Evolutionary conservation across 2,888 invertebrate species (phyloP).

Genomic region (Ichneumoninae sp.): DNA sequence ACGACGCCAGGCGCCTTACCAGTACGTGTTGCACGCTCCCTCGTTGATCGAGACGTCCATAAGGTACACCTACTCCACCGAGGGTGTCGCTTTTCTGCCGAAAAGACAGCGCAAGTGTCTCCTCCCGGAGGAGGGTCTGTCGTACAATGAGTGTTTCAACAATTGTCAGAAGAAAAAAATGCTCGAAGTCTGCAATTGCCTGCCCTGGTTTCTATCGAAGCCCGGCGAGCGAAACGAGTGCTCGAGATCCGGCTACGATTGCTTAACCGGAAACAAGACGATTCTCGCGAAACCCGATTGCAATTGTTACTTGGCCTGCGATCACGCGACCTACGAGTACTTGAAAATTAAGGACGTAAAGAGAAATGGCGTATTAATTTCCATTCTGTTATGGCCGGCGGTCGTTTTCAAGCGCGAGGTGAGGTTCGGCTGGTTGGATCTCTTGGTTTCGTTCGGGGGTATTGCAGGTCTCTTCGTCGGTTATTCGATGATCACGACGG

Average conservation of each 20-base stretch:
- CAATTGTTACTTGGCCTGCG: conserved; percentile 90
- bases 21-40: conserved; percentile 38
- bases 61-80: conserved; percentile 64
- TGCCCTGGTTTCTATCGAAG: conserved; percentile 74
- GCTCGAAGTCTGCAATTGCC: conserved; percentile 69
- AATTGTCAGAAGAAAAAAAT: conserved; percentile 58
- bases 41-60: conserved; percentile 30
- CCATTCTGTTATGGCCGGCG: conserved; percentile 87
- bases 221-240: conserved; percentile 64
- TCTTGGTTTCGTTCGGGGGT: conserved; percentile 87
- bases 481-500: conserved; percentile 91
- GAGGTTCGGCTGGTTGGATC: conserved; percentile 93
- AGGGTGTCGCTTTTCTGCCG: conserved; percentile 80
- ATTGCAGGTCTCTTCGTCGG: conserved; percentile 88
- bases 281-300: conserved; percentile 86
- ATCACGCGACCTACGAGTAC: conserved; percentile 91
- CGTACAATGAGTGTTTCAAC: conserved; percentile 68
- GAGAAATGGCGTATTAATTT: conserved; percentile 46
- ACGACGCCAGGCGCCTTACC: conserved; percentile 20
- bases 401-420: conserved; percentile 92
- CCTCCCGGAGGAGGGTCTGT: conserved; percentile 87
- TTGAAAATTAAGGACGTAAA: conserved; percentile 86
- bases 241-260: conserved; percentile 77
- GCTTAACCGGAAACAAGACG: conserved; percentile 86
- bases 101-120: conserved; percentile 89